phyloP scores from a whole-genome alignment of 2,888 invertebrate genomes.

The Halocaridina rubra region DNA sequence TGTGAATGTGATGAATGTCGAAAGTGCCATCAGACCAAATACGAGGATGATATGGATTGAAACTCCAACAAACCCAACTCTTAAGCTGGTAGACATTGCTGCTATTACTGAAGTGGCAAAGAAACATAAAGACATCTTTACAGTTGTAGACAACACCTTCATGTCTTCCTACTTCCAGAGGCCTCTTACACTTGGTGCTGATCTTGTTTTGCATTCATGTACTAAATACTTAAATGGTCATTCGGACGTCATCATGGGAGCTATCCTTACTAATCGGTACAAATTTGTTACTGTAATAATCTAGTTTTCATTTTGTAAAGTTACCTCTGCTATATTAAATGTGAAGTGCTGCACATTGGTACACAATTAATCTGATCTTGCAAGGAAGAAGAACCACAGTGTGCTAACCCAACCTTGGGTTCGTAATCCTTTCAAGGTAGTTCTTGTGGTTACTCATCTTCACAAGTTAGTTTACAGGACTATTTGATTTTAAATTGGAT shows the following conservation, averaged over 20 bases:
- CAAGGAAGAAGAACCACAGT: no score
- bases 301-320: no score
- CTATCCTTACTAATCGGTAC: conserved; percentile 77
- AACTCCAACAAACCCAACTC: conserved; percentile 93
- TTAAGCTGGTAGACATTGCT: conserved; percentile 90
- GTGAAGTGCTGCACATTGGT: no score
- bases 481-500: no score
- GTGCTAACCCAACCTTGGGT: no score
- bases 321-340: no score
- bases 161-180: conserved; percentile 88
- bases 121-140: conserved; percentile 72
- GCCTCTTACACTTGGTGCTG: conserved; percentile 90
- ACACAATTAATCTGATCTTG: no score
- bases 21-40: conserved; percentile 79
- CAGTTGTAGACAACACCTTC: conserved; percentile 95
- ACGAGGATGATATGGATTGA: conserved; percentile 96
- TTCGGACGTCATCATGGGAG: conserved; percentile 97
- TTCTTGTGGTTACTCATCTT: no score
- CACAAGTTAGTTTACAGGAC: no score
- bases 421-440: no score
- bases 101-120: conserved; percentile 76
- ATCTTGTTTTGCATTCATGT: conserved; percentile 89
- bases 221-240: conserved; percentile 99
- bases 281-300: no score
- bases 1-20: conserved; percentile 76